Evolutionary conservation across 2,888 invertebrate species (phyloP).

Genomic region (Andrena bicolor): DNA sequence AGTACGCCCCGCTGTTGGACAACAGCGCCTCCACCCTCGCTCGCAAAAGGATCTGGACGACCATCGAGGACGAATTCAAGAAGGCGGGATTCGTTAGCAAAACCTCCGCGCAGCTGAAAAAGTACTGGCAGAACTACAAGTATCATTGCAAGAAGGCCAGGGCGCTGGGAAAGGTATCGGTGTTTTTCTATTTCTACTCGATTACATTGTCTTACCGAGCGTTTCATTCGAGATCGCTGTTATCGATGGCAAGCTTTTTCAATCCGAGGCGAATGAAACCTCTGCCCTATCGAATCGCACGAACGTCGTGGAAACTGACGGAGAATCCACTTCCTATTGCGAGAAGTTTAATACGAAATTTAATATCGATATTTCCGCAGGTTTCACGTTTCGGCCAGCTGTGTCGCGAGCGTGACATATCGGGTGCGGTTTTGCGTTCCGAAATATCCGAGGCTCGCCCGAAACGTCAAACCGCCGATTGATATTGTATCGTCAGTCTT

Average conservation of each 20-base stretch:
- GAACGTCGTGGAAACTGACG: too few relatives aligned
- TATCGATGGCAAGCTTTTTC: too few relatives aligned
- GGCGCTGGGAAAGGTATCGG: slow-evolving; percentile 48
- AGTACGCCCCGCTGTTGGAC: slow-evolving; percentile 67
- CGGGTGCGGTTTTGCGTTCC: too few relatives aligned
- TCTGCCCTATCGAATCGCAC: too few relatives aligned
- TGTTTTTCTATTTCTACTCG: too few relatives aligned
- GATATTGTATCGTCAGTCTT: neutral
- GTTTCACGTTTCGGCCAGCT: too few relatives aligned
- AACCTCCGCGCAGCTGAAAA: slow-evolving; percentile 72
- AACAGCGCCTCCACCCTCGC: slow-evolving; percentile 68
- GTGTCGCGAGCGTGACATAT: too few relatives aligned
- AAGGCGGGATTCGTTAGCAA: slow-evolving; percentile 66
- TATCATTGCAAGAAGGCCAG: slow-evolving; percentile 70
- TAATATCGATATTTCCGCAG: too few relatives aligned
- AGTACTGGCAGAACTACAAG: slow-evolving; percentile 76
- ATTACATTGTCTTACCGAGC: neutral
- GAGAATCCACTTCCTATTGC: too few relatives aligned
- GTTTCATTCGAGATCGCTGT: neutral
- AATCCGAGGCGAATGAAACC: too few relatives aligned
- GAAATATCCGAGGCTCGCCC: neutral
- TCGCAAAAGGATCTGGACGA: slow-evolving; percentile 71
- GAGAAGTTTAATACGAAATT: too few relatives aligned
- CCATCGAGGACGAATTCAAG: slow-evolving; percentile 70
- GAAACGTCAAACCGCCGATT: neutral